Conservation (phyloP, 1,140 invertebrate species). For the Radopholus similis region DNA sequence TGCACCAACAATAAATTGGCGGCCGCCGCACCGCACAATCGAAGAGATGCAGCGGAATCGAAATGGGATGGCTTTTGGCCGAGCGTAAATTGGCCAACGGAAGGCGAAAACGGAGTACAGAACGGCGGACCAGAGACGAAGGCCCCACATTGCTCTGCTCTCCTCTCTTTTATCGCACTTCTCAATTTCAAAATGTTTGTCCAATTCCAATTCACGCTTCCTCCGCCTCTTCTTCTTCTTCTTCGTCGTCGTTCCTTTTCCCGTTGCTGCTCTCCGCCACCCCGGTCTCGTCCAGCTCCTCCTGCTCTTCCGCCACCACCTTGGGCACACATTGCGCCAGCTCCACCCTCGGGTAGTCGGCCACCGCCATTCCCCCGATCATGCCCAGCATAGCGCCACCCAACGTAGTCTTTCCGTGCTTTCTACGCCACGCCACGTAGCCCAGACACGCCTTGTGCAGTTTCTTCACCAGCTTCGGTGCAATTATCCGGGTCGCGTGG, state of each 20-base stretch:
- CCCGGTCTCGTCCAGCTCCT: conserved; percentile 16
- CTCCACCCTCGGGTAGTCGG: conserved; percentile 23
- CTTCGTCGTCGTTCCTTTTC: background rate
- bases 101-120: background rate
- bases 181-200: background rate
- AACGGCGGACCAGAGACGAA: background rate
- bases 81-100: too few species aligned
- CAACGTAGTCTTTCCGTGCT: conserved; percentile 61
- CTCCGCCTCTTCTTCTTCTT: background rate
- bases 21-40: too few species aligned
- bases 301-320: background rate
- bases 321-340: conserved; percentile 22
- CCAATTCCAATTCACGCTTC: background rate
- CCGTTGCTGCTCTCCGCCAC: background rate
- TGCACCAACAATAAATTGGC: too few species aligned
- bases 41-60: too few species aligned
- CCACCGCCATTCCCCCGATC: background rate
- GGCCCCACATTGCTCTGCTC: background rate
- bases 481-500: conserved; percentile 78
- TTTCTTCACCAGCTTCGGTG: conserved; percentile 75
- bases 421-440: conserved; percentile 75
- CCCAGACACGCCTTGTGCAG: conserved; percentile 75
- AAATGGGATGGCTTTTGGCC: too few species aligned
- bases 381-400: background rate
- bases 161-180: background rate